Percentiles rank a stretch among this genome's conserved stretches.
These are phyloP conservation scores for Pelochelys cantorii DNA, from an alignment of 2,797 vertebrate genomes.

Conservation along the genomic window DNA sequence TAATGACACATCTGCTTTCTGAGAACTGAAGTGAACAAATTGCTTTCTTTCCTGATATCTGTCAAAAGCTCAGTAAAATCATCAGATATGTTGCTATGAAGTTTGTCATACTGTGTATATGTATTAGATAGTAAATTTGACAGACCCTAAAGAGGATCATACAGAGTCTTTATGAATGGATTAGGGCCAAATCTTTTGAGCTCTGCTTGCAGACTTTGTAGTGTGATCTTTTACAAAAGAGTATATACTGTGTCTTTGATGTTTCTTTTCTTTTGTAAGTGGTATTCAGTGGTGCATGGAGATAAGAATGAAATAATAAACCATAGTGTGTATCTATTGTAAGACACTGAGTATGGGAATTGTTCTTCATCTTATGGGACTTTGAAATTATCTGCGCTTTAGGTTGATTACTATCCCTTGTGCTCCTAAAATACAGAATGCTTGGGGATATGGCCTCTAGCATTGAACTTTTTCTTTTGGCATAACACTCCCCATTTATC, in stretches of 20 bases:
- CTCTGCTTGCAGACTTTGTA: neutral
- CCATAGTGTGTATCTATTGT: neutral
- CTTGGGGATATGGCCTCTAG: neutral
- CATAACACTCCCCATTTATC: neutral
- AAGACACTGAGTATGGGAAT: neutral
- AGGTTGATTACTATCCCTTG: neutral
- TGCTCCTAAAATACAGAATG: neutral
- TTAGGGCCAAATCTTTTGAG: constrained; percentile 9
- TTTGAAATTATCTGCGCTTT: neutral
- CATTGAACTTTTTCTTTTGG: accelerated
- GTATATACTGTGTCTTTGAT: neutral
- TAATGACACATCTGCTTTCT: neutral
- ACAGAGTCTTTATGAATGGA: neutral
- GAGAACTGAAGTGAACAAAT: neutral
- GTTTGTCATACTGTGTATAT: neutral
- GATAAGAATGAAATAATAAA: constrained; percentile 2
- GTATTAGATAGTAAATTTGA: neutral
- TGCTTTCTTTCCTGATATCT: neutral
- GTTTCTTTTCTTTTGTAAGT: constrained; percentile 5
- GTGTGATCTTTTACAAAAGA: neutral
- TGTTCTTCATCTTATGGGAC: neutral
- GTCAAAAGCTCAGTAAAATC: neutral
- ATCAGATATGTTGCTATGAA: neutral
- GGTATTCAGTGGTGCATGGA: neutral
- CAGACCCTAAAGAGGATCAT: constrained; percentile 11